Evolutionary conservation across 2,113 vertebrate genomes (phyloP), one percentile per base, ranked within the genome.

Genomic region (Oxygymnocypris stewartii): DNA sequence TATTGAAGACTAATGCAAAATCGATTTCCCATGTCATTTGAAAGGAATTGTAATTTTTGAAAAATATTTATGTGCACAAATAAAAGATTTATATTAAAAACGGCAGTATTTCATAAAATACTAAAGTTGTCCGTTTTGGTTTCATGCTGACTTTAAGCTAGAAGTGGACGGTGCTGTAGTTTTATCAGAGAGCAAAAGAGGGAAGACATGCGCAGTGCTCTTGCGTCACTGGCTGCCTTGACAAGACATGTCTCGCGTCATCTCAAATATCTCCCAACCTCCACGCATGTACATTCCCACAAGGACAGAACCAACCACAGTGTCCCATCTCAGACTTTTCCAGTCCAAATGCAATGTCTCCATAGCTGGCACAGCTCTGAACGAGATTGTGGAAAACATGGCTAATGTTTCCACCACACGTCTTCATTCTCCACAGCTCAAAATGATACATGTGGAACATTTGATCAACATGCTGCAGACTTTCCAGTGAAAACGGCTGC

Each of bases 211-310:
- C 20, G 0, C 28, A 5, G 2, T 11, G 49, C 67, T 74, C n/a
- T 74, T 82, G 69, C 79, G 79, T 82, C 85, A 86, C 16, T 0
- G 40, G 85, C 85, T 81, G 65, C 85, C 85, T 86, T 86, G 85
- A 73, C 25, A 18, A 35, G 54, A 8, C 25, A 28, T 31, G 49
- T 73, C 78, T 31, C 23, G 2, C 65, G 85, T 86, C 85, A 86
- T 86, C 49, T 73, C n/a, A 75, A 74, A 81, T 86, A 78, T 86
- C 85, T 79, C 67, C 79, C 51, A 71, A 31, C 31, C 63, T 71
- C 84, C 44, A 51, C n/a, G 18, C n/a, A 42, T 82, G 79, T 74
- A 44, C 49, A 14, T 73, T 67, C 47, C 79, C n/a, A 54, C 78
- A 86, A 82, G 85, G 51, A 86, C 85, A 82, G 37, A 42, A 40